Evolutionary conservation across 2,113 vertebrate species (phyloP).

Genomic region (Corythoichthys haematopterus): DNA sequence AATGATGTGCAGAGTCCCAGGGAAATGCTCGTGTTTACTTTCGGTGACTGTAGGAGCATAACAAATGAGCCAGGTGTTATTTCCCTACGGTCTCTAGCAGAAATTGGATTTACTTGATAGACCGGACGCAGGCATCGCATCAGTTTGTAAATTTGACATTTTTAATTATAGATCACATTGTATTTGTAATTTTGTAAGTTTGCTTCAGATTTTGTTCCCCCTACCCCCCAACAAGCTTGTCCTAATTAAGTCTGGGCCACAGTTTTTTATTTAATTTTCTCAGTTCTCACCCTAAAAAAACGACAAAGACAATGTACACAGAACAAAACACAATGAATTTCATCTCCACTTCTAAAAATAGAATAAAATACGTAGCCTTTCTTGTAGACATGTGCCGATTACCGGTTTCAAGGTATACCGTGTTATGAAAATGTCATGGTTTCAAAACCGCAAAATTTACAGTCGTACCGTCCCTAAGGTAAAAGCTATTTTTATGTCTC

Average conservation of each 20-base stretch:
- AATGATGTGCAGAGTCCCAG: slow-evolving; percentile 41
- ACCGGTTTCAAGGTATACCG: no score
- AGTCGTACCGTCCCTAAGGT: no score
- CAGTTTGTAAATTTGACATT: slow-evolving; percentile 20
- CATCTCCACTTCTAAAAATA: not conserved
- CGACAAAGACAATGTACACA: not conserved
- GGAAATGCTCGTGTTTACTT: slow-evolving; percentile 39
- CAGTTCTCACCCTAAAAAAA: not conserved
- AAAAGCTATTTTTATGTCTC: no score
- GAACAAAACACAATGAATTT: not conserved
- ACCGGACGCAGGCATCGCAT: not conserved
- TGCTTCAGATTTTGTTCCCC: slow-evolving; percentile 7
- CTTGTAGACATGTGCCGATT: no score
- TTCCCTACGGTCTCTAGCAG: slow-evolving; percentile 6
- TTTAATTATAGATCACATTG: slow-evolving; percentile 31
- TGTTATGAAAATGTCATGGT: no score
- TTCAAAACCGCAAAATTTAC: no score
- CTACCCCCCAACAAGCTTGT: slow-evolving; percentile 6
- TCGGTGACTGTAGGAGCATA: slow-evolving; percentile 10
- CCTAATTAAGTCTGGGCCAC: slow-evolving; percentile 4
- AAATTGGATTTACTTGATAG: slow-evolving; percentile 17
- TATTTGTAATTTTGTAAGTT: slow-evolving; percentile 18
- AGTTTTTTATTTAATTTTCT: not conserved
- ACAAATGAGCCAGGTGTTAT: slow-evolving; percentile 23
- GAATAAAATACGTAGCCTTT: not conserved